Evolutionary conservation across 2,888 invertebrate genomes (phyloP).

Genomic region (Standfussiana lucernea): DNA sequence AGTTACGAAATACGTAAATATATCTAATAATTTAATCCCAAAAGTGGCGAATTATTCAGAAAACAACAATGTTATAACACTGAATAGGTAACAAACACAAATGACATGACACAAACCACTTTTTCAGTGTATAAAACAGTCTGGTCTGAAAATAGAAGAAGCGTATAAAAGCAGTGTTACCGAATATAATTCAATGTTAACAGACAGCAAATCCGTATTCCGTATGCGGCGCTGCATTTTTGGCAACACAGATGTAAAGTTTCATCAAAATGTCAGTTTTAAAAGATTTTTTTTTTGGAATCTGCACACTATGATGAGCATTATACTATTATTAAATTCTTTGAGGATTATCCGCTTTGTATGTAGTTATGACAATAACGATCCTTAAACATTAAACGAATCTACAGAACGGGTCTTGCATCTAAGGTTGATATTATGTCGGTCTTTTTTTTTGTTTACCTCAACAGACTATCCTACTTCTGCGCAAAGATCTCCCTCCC

Average conservation of each 20-base stretch:
- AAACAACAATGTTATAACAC: background rate
- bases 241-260: conserved; percentile 62
- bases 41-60: background rate
- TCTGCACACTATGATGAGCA: background rate
- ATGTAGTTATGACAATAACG: background rate
- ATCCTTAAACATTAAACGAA: background rate
- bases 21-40: no score
- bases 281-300: background rate
- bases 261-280: background rate
- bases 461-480: background rate
- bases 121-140: conserved; percentile 30
- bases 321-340: background rate
- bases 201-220: conserved; percentile 71
- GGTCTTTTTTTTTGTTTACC: background rate
- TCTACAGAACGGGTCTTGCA: background rate
- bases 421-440: background rate
- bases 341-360: background rate
- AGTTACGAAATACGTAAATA: background rate
- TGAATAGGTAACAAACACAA: conserved; percentile 7
- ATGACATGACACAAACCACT: conserved; percentile 45
- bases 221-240: conserved; percentile 65
- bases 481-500: background rate
- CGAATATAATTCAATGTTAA: conserved; percentile 77
- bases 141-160: conserved; percentile 62
- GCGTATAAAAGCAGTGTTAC: conserved; percentile 60